These are phyloP conservation scores for Meteorus colon DNA, from an alignment of 2,888 invertebrate species.

Conservation along the genomic window DNA sequence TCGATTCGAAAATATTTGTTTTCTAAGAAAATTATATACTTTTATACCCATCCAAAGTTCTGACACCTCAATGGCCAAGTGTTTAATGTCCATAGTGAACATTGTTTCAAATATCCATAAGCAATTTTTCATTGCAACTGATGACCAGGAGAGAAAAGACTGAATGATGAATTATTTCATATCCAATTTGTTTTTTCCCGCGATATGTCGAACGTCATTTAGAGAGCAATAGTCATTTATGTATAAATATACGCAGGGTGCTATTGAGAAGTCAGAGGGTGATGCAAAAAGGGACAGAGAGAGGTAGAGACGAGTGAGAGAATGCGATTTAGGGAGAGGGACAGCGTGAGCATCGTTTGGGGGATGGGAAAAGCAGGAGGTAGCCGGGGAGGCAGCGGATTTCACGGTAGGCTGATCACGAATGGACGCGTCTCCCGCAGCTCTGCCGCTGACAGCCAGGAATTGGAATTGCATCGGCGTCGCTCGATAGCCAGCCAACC, in stretches of 20 bases:
- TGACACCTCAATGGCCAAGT: too few relatives aligned
- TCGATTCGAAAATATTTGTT: too few relatives aligned
- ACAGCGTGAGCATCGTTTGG: conserved; percentile 12
- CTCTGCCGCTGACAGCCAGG: conserved; percentile 74
- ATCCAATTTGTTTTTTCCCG: too few relatives aligned
- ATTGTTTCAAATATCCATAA: too few relatives aligned
- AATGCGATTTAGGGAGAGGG: conserved; percentile 25
- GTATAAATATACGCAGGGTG: conserved; percentile 11
- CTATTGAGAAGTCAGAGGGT: conserved; percentile 49
- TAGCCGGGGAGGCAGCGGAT: conserved; percentile 67
- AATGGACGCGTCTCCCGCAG: conserved; percentile 73
- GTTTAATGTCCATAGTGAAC: too few relatives aligned
- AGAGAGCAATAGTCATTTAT: neutral
- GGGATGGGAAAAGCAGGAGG: conserved; percentile 25
- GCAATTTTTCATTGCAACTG: too few relatives aligned
- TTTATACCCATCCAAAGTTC: too few relatives aligned
- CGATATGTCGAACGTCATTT: neutral
- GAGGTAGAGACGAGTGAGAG: conserved; percentile 48
- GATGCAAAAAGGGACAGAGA: conserved; percentile 42
- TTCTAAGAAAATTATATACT: too few relatives aligned
- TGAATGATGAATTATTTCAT: too few relatives aligned
- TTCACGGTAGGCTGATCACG: conserved; percentile 73
- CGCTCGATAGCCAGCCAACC: conserved; percentile 72
- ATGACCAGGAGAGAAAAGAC: too few relatives aligned
- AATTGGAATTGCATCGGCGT: conserved; percentile 74